Base-by-base conservation (phyloP, 2,797 vertebrate genomes). In the Ptychadena robeensis region DNA sequence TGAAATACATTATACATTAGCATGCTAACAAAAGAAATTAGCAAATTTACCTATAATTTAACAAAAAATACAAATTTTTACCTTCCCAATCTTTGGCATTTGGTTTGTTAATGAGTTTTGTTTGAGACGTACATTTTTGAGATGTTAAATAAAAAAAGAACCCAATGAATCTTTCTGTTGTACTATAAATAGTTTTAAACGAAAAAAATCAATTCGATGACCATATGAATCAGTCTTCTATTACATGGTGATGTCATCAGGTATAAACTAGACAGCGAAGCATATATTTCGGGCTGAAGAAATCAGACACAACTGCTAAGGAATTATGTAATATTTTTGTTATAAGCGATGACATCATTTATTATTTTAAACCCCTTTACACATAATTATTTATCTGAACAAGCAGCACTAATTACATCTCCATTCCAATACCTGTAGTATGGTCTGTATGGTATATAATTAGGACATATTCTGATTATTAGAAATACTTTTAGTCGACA, bases 241-340 rank as follows among this genome's bases (percentile, higher is more conserved):
- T 34, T 73, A 73, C 48, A 73, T 27, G 31, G 18, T 73, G 71
- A 73, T 31, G 32, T 73, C 48, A 73, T n/a, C 14, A 61, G 28
- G 30, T 18, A 59, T 14, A 61, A 57, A 59, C 4, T 35, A 73
- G 31, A 57, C 31, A 44, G 22, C 15, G 4, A 30, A 53, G 27
- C 70, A 73, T 57, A 31, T n/a, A 4, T 67, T 15, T 53, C 44
- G 22, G 44, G 44, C 7, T 53, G 44, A 53, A 18, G 44, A 22
- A n/a, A 22, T 53, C 18, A 5, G 44, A 22, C 44, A 53, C 44
- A 53, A 22, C 4, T 53, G 15, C 18, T 22, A 8, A 53, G 22
- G 22, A 22, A 53, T 53, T 8, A 53, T 22, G 18, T 53, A 22
- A 53, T 53, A 4, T 0, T 48, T 53, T 18, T 22, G 44, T 53